phyloP scores from a whole-genome alignment of 2,888 invertebrate genomes.

The Thalpophila matura region DNA sequence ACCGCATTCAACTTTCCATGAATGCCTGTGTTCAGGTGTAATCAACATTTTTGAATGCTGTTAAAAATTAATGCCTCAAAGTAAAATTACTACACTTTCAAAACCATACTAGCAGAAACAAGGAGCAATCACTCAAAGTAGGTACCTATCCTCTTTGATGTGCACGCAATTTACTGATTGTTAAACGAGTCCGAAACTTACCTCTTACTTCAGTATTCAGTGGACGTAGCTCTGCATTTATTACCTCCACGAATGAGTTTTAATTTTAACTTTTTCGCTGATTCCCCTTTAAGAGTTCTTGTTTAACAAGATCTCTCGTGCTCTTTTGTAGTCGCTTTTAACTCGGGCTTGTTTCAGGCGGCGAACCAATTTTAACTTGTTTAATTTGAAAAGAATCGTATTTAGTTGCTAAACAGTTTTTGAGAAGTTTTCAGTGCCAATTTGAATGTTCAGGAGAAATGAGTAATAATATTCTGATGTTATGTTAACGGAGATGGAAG shows the following conservation, averaged over 20 bases:
- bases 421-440: conserved; percentile 14
- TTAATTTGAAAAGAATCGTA: conserved; percentile 76
- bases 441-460: not conserved
- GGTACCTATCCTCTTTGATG: conserved; percentile 18
- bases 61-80: not conserved
- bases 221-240: conserved; percentile 41
- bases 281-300: conserved; percentile 79
- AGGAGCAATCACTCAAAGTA: conserved; percentile 23
- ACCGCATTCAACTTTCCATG: too few relatives aligned
- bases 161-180: conserved; percentile 30
- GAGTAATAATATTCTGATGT: too few relatives aligned
- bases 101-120: not conserved
- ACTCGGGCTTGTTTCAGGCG: conserved; percentile 69
- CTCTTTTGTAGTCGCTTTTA: conserved; percentile 78
- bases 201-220: conserved; percentile 39
- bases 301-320: conserved; percentile 80
- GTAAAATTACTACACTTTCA: too few relatives aligned
- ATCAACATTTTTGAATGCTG: too few relatives aligned
- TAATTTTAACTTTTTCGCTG: conserved; percentile 83
- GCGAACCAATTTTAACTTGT: conserved; percentile 77
- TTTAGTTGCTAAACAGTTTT: conserved; percentile 64
- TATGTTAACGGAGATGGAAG: too few relatives aligned
- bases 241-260: conserved; percentile 76
- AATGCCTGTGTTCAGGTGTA: too few relatives aligned
- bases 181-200: conserved; percentile 22